Conservation (phyloP, 2,888 invertebrate species). For the Ophion ellenae region DNA sequence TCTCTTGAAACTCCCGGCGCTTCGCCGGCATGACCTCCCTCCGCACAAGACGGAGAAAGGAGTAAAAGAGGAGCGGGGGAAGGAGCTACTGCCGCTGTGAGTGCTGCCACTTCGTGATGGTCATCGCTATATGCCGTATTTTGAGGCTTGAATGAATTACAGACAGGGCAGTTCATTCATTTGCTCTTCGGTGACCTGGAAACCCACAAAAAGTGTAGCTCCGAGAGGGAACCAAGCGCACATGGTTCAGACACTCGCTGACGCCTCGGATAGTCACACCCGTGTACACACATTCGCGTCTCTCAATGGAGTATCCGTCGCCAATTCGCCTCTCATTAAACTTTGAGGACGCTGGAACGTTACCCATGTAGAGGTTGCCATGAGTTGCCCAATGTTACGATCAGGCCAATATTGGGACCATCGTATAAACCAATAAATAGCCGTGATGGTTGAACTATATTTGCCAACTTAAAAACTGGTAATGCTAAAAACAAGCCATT, state of each 20-base stretch:
- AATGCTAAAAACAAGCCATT: too few species aligned
- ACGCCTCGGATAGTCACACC: slow-evolving; percentile 35
- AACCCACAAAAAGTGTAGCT: slow-evolving; percentile 81
- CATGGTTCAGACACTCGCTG: slow-evolving; percentile 28
- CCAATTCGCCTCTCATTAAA: not conserved
- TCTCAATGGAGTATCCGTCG: not conserved
- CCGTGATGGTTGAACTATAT: too few species aligned
- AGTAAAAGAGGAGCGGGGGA: slow-evolving; percentile 54
- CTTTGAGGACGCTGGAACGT: not conserved
- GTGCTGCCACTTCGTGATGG: slow-evolving; percentile 58
- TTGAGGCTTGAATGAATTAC: slow-evolving; percentile 82
- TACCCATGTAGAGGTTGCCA: too few species aligned
- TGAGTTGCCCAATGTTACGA: too few species aligned
- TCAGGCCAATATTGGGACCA: too few species aligned
- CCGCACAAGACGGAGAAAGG: slow-evolving; percentile 63
- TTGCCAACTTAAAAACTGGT: too few species aligned
- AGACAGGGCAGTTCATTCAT: slow-evolving; percentile 82
- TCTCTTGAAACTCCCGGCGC: slow-evolving; percentile 67
- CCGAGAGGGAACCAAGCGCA: slow-evolving; percentile 36
- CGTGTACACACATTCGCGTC: not conserved
- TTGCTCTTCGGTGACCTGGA: slow-evolving; percentile 81
- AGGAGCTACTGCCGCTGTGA: slow-evolving; percentile 47
- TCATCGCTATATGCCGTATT: slow-evolving; percentile 75
- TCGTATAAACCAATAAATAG: too few species aligned
- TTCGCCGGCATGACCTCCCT: slow-evolving; percentile 54